phyloP scores from a whole-genome alignment of 2,888 invertebrate genomes.

The Fissipunctia ypsillon region DNA sequence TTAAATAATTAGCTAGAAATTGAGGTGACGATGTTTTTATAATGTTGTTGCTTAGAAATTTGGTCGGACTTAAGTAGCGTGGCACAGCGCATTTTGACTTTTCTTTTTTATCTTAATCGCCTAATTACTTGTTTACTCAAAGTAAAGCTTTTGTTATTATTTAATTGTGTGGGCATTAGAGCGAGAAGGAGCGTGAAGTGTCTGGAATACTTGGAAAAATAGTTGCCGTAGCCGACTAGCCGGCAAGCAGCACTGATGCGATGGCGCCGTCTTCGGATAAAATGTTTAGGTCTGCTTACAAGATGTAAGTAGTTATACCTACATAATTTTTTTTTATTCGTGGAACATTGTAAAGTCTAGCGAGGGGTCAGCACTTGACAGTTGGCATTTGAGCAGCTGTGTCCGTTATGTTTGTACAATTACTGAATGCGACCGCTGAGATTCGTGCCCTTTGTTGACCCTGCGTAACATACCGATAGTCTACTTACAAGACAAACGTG shows the following conservation, averaged over 20 bases:
- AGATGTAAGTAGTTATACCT: neutral
- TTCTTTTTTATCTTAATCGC: slow-evolving; percentile 39
- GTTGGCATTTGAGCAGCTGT: slow-evolving; percentile 47
- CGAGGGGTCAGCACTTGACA: slow-evolving; percentile 47
- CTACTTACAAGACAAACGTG: slow-evolving; percentile 55
- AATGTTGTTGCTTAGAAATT: slow-evolving; percentile 60
- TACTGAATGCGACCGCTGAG: slow-evolving; percentile 57
- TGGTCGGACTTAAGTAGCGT: slow-evolving; percentile 47
- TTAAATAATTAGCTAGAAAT: slow-evolving; percentile 56
- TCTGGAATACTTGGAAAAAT: slow-evolving; percentile 47
- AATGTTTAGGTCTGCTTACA: slow-evolving; percentile 35
- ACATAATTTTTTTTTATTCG: slow-evolving; percentile 39
- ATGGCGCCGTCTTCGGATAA: slow-evolving; percentile 26
- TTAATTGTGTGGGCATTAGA: slow-evolving; percentile 51
- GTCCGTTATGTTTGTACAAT: slow-evolving; percentile 64
- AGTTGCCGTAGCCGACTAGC: slow-evolving; percentile 27
- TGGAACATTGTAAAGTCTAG: slow-evolving; percentile 43
- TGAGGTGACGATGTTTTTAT: slow-evolving; percentile 65
- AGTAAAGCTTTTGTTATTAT: slow-evolving; percentile 53
- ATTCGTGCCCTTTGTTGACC: slow-evolving; percentile 64
- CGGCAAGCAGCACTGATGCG: neutral
- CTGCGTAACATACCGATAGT: slow-evolving; percentile 56
- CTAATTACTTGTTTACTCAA: slow-evolving; percentile 62
- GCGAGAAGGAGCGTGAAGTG: slow-evolving; percentile 42
- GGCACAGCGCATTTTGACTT: slow-evolving; percentile 40